Evolutionary conservation across 2,888 invertebrate species (phyloP).

Genomic region (Chrysolina haemoptera): DNA sequence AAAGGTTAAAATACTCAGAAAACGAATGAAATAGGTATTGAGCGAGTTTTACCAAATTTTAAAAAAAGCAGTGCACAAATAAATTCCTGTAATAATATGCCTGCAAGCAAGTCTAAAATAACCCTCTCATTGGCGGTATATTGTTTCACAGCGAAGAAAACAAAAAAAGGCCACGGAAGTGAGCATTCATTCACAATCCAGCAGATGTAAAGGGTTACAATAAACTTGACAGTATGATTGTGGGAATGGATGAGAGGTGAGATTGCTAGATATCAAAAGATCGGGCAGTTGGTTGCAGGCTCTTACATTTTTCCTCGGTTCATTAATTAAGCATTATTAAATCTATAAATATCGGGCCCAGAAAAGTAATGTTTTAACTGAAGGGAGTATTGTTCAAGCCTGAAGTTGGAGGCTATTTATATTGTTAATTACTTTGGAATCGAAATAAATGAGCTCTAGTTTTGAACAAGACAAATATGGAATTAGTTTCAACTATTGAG

Average conservation of each 20-base stretch:
- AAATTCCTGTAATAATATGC: too few relatives aligned
- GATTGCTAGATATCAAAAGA: slow-evolving; percentile 46
- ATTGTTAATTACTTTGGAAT: neutral
- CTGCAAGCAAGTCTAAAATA: neutral
- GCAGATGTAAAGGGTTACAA: slow-evolving; percentile 53
- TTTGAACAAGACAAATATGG: too few relatives aligned
- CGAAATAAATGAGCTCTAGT: too few relatives aligned
- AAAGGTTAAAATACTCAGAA: too few relatives aligned
- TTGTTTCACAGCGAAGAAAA: slow-evolving; percentile 28
- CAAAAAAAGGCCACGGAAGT: slow-evolving; percentile 45
- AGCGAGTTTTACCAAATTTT: too few relatives aligned
- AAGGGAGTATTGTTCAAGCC: neutral
- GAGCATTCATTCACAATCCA: slow-evolving; percentile 46
- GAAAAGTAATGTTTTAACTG: slow-evolving; percentile 11
- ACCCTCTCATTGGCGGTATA: slow-evolving; percentile 19
- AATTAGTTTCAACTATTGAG: too few relatives aligned
- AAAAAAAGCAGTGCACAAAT: too few relatives aligned
- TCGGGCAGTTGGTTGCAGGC: slow-evolving; percentile 42
- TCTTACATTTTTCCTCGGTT: slow-evolving; percentile 19
- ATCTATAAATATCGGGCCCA: slow-evolving; percentile 12
- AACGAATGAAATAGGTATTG: too few relatives aligned
- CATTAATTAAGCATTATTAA: slow-evolving; percentile 29
- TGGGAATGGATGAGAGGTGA: slow-evolving; percentile 49
- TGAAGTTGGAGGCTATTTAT: neutral
- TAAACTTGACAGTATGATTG: slow-evolving; percentile 52